Evolutionary conservation across 2,113 vertebrate species (phyloP).

Genomic region (Bettongia penicillata): DNA sequence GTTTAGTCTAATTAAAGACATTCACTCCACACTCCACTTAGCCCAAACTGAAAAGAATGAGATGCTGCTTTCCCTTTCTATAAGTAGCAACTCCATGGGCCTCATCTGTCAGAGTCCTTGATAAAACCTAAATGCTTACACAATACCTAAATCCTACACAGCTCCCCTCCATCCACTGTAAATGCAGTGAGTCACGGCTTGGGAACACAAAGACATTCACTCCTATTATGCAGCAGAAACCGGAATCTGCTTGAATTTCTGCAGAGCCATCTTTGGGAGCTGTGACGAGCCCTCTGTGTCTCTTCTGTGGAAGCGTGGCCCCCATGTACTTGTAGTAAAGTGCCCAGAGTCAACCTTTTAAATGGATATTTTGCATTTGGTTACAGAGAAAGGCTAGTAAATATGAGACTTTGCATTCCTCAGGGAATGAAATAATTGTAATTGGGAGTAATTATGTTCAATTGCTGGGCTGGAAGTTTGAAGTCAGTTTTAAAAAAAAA

Average conservation of each 20-base stretch:
- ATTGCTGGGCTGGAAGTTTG: slow-evolving; percentile 60
- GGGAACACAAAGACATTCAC: slow-evolving; percentile 75
- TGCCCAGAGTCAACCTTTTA: slow-evolving; percentile 66
- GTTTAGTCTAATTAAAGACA: slow-evolving; percentile 50
- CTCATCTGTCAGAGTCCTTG: slow-evolving; percentile 78
- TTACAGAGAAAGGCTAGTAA: slow-evolving; percentile 70
- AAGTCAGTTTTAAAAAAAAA: slow-evolving; percentile 61
- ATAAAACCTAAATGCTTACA: slow-evolving; percentile 82
- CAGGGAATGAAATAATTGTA: slow-evolving; percentile 67
- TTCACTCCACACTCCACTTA: slow-evolving; percentile 50
- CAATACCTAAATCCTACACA: slow-evolving; percentile 82
- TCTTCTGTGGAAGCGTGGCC: slow-evolving; percentile 60
- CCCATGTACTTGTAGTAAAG: slow-evolving; percentile 76
- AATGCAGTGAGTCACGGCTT: slow-evolving; percentile 79
- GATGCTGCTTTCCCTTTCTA: slow-evolving; percentile 69
- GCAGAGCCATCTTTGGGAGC: slow-evolving; percentile 71
- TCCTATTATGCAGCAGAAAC: slow-evolving; percentile 75
- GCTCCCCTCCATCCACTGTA: slow-evolving; percentile 78
- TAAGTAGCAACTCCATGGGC: slow-evolving; percentile 76
- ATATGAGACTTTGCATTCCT: slow-evolving; percentile 65
- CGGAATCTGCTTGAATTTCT: slow-evolving; percentile 67
- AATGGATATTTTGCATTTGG: slow-evolving; percentile 69
- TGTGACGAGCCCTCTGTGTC: slow-evolving; percentile 40
- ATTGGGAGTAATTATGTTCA: slow-evolving; percentile 73
- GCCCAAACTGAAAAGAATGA: slow-evolving; percentile 56